Conservation (phyloP, 1,140 invertebrate genomes). For the Saccostrea echinata region DNA sequence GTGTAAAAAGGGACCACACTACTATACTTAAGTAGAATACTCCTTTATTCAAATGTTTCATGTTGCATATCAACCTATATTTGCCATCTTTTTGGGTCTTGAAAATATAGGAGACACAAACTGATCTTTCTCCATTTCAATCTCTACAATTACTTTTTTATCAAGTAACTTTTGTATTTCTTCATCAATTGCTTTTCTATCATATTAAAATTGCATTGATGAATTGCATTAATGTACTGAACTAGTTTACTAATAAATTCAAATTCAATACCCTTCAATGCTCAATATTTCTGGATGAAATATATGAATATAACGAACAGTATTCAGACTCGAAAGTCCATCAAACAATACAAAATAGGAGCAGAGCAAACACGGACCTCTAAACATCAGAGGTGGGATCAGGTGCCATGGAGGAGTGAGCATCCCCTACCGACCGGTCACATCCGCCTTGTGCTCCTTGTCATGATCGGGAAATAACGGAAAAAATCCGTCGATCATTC, state of each 20-base stretch:
- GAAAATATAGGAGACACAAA: constrained; percentile 64
- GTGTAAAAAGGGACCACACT: too few relatives aligned
- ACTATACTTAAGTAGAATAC: too few relatives aligned
- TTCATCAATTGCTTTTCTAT: constrained; percentile 22
- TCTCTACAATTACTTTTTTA: constrained; percentile 52
- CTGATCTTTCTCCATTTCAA: constrained; percentile 9
- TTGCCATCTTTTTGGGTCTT: constrained; percentile 45
- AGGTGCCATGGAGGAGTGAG: too few relatives aligned
- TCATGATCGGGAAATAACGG: too few relatives aligned
- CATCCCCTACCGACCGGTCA: too few relatives aligned
- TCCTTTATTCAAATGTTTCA: constrained; percentile 62
- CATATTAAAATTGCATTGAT: not conserved
- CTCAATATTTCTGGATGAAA: constrained; percentile 19
- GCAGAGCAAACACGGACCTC: too few relatives aligned
- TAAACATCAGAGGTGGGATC: too few relatives aligned
- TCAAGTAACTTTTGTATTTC: constrained; percentile 51
- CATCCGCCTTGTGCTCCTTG: too few relatives aligned
- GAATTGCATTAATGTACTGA: not conserved
- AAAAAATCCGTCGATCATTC: too few relatives aligned
- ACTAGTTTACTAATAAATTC: not conserved
- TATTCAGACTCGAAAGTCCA: too few relatives aligned
- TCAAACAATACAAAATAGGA: too few relatives aligned
- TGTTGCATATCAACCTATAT: constrained; percentile 38
- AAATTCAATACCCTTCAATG: not conserved
- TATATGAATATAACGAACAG: too few relatives aligned